A percentile compares a stretch with the other conserved stretches of the same genome.
These are phyloP conservation scores for Auanema freiburgensis DNA, from an alignment of 2,888 invertebrate species.

Conservation along the genomic window DNA sequence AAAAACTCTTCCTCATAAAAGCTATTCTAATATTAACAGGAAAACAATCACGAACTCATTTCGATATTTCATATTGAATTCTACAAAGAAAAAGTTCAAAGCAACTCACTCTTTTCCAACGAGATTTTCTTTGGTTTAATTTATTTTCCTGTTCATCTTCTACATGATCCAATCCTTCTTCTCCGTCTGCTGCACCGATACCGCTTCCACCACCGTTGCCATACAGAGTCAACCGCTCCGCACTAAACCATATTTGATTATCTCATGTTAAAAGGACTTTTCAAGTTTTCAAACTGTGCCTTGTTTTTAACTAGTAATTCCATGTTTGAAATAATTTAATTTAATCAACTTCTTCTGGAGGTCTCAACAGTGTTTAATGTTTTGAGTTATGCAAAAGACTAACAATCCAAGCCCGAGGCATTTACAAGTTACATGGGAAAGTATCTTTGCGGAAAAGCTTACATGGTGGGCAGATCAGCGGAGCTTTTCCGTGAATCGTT, in stretches of 20 bases:
- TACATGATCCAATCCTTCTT: slow-evolving; percentile 44
- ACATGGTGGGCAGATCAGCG: too few relatives aligned
- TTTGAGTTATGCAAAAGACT: too few relatives aligned
- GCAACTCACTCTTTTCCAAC: slow-evolving; percentile 47
- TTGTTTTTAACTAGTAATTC: not conserved
- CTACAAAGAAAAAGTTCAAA: slow-evolving; percentile 2
- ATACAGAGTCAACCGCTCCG: slow-evolving; percentile 64
- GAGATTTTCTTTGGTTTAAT: slow-evolving; percentile 40
- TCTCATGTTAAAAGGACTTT: not conserved
- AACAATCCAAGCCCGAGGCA: too few relatives aligned
- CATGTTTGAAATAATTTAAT: too few relatives aligned
- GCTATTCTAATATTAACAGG: too few relatives aligned
- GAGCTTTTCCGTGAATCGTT: too few relatives aligned
- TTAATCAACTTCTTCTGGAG: too few relatives aligned
- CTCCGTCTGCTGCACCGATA: slow-evolving; percentile 27
- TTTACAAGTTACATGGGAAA: too few relatives aligned
- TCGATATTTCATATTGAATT: not conserved
- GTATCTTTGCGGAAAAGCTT: too few relatives aligned
- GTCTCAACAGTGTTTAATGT: too few relatives aligned
- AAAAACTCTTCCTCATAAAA: too few relatives aligned
- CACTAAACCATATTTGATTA: slow-evolving; percentile 47
- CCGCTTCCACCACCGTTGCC: slow-evolving; percentile 33
- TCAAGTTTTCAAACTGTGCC: not conserved
- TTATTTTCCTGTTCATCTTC: slow-evolving; percentile 40
- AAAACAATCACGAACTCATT: too few relatives aligned